phyloP scores from a whole-genome alignment of 2,888 invertebrate species.

The Microchrysa polita region DNA sequence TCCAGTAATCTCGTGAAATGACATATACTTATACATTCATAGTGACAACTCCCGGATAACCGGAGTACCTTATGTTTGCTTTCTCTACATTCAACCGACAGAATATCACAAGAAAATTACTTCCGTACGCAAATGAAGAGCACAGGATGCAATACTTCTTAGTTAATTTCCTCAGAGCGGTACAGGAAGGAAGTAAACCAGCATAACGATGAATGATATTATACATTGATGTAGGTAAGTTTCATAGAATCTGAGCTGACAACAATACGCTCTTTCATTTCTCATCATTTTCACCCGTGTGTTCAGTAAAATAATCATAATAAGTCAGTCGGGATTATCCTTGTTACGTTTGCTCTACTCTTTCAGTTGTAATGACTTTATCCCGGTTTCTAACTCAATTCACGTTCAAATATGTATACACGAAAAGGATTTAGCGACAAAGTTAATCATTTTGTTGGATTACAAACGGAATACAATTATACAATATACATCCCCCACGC shows the following conservation, averaged over 20 bases:
- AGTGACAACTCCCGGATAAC: background rate
- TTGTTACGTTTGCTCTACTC: background rate
- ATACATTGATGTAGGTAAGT: too few species aligned
- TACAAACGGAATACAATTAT: background rate
- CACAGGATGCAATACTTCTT: slow-evolving; percentile 18
- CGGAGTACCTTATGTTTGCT: background rate
- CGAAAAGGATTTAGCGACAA: background rate
- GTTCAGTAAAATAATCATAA: background rate
- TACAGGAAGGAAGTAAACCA: background rate
- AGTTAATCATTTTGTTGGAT: slow-evolving; percentile 10
- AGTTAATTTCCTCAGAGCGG: slow-evolving; percentile 24
- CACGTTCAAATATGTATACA: background rate
- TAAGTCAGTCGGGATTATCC: background rate
- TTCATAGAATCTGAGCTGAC: background rate
- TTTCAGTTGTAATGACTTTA: background rate
- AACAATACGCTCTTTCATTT: background rate
- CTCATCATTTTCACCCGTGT: slow-evolving; percentile 5
- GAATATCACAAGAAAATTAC: slow-evolving; percentile 27
- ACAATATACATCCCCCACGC: too few species aligned
- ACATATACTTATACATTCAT: too few species aligned
- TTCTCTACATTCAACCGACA: background rate
- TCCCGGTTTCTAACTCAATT: too few species aligned
- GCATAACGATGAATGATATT: background rate
- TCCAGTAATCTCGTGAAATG: background rate
- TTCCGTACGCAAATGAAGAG: slow-evolving; percentile 21